Evolutionary conservation across 2,888 invertebrate genomes (phyloP).

Genomic region (Oegoconia quadripuncta): DNA sequence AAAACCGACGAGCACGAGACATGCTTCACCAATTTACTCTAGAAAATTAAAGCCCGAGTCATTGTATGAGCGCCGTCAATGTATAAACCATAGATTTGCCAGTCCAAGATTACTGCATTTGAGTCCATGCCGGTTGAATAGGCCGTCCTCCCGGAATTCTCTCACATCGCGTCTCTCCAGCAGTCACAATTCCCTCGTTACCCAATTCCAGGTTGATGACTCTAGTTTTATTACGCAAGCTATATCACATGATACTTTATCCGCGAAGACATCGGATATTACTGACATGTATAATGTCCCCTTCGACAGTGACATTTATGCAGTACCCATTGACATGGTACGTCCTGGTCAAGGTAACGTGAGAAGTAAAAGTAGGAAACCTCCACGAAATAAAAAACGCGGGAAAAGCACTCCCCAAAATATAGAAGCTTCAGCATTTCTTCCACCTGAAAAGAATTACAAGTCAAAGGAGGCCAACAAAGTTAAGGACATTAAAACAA

Average conservation of each 20-base stretch:
- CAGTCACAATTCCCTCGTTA: slow-evolving; percentile 90
- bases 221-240: slow-evolving; percentile 93
- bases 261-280: slow-evolving; percentile 84
- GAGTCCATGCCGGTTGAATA: slow-evolving; percentile 78
- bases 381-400: slow-evolving; percentile 59
- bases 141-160: slow-evolving; percentile 88
- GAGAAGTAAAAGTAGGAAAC: slow-evolving; percentile 60
- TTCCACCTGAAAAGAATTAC: slow-evolving; percentile 38
- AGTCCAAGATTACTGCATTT: slow-evolving; percentile 77
- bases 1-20: slow-evolving; percentile 39
- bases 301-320: slow-evolving; percentile 92
- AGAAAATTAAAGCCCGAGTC: slow-evolving; percentile 59
- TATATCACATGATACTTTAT: slow-evolving; percentile 90
- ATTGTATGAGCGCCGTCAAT: slow-evolving; percentile 62
- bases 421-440: slow-evolving; percentile 33
- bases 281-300: slow-evolving; percentile 93
- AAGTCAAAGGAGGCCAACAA: slow-evolving; percentile 48
- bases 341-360: slow-evolving; percentile 71
- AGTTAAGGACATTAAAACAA: slow-evolving; percentile 68
- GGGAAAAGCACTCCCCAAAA: slow-evolving; percentile 52
- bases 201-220: slow-evolving; percentile 88
- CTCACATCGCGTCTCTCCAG: slow-evolving; percentile 88
- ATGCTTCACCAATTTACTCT: slow-evolving; percentile 59
- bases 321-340: slow-evolving; percentile 90
- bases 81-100: slow-evolving; percentile 62